Evolutionary conservation across 2,797 vertebrate genomes (phyloP).

Genomic region (Cossypha dichroa): DNA sequence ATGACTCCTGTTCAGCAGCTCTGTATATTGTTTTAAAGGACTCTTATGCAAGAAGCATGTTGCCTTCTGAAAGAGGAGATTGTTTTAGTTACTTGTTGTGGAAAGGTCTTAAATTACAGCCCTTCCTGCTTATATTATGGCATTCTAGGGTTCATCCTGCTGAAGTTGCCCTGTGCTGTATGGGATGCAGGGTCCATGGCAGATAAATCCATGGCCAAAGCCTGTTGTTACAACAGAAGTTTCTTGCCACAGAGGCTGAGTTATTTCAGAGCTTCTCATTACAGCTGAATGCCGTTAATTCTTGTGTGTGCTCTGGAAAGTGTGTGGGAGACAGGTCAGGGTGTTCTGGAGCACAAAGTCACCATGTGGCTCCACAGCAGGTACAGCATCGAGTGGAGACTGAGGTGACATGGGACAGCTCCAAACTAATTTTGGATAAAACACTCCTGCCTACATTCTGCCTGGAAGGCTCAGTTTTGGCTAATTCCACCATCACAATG

Average conservation of each 20-base stretch:
- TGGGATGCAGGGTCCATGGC: background rate
- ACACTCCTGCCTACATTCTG: background rate
- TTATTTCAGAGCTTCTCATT: background rate
- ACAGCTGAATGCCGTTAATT: background rate
- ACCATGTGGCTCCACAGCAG: background rate
- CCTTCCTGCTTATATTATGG: slow-evolving; percentile 53
- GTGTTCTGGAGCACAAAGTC: background rate
- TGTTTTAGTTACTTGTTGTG: slow-evolving; percentile 54
- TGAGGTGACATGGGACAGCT: accelerated
- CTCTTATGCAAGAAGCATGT: background rate
- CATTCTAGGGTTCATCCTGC: slow-evolving; percentile 29
- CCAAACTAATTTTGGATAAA: background rate
- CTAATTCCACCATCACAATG: background rate
- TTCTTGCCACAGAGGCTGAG: background rate
- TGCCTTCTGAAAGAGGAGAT: slow-evolving; percentile 51
- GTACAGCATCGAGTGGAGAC: accelerated
- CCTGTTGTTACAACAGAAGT: background rate
- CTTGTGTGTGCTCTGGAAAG: background rate
- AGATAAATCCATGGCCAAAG: background rate
- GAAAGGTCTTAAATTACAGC: slow-evolving; percentile 46
- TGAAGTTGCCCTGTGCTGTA: background rate
- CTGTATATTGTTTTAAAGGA: slow-evolving; percentile 60
- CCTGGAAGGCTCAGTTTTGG: background rate
- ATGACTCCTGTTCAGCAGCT: background rate
- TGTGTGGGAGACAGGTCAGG: background rate